These are phyloP conservation scores for Maniola jurtina DNA, from an alignment of 1,140 invertebrate species.

Conservation along the genomic window DNA sequence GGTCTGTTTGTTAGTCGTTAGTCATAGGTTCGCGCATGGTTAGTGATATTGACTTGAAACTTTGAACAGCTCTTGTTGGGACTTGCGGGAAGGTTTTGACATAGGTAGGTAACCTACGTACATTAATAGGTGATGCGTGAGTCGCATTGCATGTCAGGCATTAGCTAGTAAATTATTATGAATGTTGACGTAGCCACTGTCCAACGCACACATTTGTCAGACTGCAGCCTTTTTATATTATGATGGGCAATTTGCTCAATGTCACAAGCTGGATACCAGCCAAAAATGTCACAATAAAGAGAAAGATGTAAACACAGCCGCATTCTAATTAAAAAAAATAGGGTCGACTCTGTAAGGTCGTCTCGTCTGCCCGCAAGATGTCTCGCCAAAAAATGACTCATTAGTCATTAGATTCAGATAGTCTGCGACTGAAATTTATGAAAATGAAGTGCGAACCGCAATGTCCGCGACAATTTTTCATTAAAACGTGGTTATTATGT, in stretches of 20 bases:
- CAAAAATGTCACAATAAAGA: slow-evolving; percentile 71
- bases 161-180: not conserved
- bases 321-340: slow-evolving; percentile 74
- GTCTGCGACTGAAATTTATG: slow-evolving; percentile 44
- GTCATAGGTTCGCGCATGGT: too few species aligned
- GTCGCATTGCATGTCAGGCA: too few species aligned
- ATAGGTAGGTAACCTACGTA: too few species aligned
- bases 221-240: slow-evolving; percentile 28
- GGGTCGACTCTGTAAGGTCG: slow-evolving; percentile 58
- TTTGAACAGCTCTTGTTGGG: too few species aligned
- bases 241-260: slow-evolving; percentile 52
- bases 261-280: slow-evolving; percentile 57
- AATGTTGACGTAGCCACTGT: slow-evolving; percentile 1
- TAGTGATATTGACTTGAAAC: too few species aligned
- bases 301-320: slow-evolving; percentile 74
- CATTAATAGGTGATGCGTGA: too few species aligned
- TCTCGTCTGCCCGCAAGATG: slow-evolving; percentile 59
- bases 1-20: too few species aligned
- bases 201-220: slow-evolving; percentile 11
- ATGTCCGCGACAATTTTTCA: slow-evolving; percentile 15
- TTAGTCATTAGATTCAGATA: slow-evolving; percentile 43
- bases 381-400: slow-evolving; percentile 66
- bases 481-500: not conserved
- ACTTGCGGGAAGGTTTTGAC: too few species aligned
- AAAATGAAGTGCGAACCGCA: slow-evolving; percentile 28